Evolutionary conservation across 2,888 invertebrate genomes (phyloP).

Genomic region (Cheilosia grossa): DNA sequence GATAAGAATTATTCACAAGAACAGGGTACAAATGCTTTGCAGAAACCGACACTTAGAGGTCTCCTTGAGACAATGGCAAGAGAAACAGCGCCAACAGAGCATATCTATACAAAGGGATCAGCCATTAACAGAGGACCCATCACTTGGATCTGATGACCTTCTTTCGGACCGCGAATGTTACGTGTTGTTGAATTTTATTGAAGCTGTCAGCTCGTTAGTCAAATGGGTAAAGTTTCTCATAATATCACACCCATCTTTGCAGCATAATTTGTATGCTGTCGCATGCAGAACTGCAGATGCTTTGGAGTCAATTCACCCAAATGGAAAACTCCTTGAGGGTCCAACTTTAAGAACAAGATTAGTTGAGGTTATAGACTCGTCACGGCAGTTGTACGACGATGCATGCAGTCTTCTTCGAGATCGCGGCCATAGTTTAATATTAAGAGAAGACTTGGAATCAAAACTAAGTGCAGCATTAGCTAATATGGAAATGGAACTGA

Average conservation of each 20-base stretch:
- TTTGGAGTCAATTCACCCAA: constrained; percentile 90
- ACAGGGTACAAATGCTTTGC: constrained; percentile 97
- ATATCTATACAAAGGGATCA: constrained; percentile 84
- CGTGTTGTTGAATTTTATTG: constrained; percentile 89
- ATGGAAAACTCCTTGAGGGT: constrained; percentile 91
- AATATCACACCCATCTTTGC: constrained; percentile 87
- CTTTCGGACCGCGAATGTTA: constrained; percentile 84
- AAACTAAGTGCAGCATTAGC: constrained; percentile 88
- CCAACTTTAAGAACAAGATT: constrained; percentile 89
- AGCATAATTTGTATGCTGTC: constrained; percentile 89
- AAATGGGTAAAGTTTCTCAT: constrained; percentile 90
- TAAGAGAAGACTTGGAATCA: constrained; percentile 88
- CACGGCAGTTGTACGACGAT: constrained; percentile 87
- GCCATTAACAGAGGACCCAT: constrained; percentile 82
- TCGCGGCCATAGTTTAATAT: constrained; percentile 86
- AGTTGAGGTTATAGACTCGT: constrained; percentile 85
- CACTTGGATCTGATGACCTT: constrained; percentile 82
- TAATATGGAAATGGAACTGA: constrained; percentile 89
- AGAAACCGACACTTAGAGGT: constrained; percentile 95
- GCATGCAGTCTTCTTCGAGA: constrained; percentile 88
- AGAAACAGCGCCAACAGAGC: constrained; percentile 88
- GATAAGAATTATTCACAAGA: constrained; percentile 97
- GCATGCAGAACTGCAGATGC: constrained; percentile 89
- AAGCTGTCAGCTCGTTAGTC: constrained; percentile 93
- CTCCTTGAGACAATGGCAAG: constrained; percentile 94